Conservation (phyloP, 1,140 invertebrate genomes). For the Drosophila parabipectinata region DNA sequence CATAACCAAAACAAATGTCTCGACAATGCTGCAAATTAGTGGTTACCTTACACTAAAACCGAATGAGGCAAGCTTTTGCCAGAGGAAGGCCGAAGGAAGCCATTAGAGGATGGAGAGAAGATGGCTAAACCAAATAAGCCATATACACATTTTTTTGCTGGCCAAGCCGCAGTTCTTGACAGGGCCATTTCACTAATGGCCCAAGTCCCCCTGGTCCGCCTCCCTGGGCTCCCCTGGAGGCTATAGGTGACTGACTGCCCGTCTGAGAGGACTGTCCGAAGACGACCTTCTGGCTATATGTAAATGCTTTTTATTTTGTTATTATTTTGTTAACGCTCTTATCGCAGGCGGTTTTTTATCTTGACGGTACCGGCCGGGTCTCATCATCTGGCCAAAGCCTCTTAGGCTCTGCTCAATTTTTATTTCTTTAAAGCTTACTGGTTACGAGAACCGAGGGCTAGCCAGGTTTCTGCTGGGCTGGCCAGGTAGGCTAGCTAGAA, state of each 20-base stretch:
- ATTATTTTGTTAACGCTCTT: constrained; percentile 77
- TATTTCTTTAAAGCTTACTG: constrained; percentile 65
- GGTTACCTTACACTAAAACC: constrained; percentile 36
- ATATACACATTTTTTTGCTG: constrained; percentile 54
- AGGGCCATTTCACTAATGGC: constrained; percentile 68
- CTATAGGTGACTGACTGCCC: constrained; percentile 39
- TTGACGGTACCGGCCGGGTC: constrained; percentile 29
- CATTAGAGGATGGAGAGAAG: constrained; percentile 22
- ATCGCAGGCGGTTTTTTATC: constrained; percentile 61
- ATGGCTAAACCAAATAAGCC: constrained; percentile 67
- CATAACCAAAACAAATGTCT: constrained; percentile 45
- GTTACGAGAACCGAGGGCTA: constrained; percentile 4
- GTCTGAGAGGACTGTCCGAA: constrained; percentile 3
- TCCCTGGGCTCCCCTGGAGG: neutral
- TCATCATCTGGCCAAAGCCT: constrained; percentile 60
- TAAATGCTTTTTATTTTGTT: constrained; percentile 79
- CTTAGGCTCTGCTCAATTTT: constrained; percentile 53
- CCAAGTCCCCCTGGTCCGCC: constrained; percentile 8
- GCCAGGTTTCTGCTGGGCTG: neutral
- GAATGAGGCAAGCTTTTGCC: constrained; percentile 18
- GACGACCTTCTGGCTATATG: constrained; percentile 56
- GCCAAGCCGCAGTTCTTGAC: constrained; percentile 47
- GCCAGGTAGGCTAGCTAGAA: constrained; percentile 47
- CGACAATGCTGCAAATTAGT: constrained; percentile 49
- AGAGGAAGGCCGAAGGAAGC: constrained; percentile 1